These are phyloP conservation scores for Noctua fimbriata DNA, from an alignment of 2,888 invertebrate species.

Conservation along the genomic window DNA sequence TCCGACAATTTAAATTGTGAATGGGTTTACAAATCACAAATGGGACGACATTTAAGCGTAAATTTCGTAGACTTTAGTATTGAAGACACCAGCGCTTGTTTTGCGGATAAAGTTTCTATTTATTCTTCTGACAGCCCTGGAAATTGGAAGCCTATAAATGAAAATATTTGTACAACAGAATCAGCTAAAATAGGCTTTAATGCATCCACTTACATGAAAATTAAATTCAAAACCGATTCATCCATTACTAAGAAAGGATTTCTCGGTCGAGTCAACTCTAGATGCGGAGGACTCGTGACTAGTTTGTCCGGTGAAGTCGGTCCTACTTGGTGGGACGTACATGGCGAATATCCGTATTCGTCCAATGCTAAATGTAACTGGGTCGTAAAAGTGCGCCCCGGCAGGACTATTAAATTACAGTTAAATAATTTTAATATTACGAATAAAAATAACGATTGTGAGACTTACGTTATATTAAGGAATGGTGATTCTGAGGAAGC, in stretches of 20 bases:
- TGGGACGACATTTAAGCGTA: conserved; percentile 91
- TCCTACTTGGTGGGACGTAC: conserved; percentile 70
- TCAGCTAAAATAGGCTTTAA: conserved; percentile 74
- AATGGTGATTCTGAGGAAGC: conserved; percentile 94
- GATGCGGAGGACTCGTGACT: conserved; percentile 93
- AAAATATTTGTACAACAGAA: conserved; percentile 89
- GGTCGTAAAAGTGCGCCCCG: conserved; percentile 93
- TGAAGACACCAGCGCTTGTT: conserved; percentile 90
- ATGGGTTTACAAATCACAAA: conserved; percentile 92
- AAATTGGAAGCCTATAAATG: conserved; percentile 89
- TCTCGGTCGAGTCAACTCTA: conserved; percentile 87
- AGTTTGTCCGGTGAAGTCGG: conserved; percentile 90
- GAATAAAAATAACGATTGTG: conserved; percentile 78
- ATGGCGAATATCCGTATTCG: neutral
- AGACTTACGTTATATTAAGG: conserved; percentile 89
- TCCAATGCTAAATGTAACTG: conserved; percentile 91
- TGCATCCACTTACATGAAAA: conserved; percentile 90
- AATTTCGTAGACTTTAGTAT: conserved; percentile 90
- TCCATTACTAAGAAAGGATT: conserved; percentile 93
- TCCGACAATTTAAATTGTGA: conserved; percentile 91
- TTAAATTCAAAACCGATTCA: conserved; percentile 92
- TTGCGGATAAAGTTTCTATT: conserved; percentile 91
- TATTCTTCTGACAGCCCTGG: conserved; percentile 88
- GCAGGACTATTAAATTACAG: conserved; percentile 92
- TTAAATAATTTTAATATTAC: conserved; percentile 92